These are phyloP conservation scores for Phylloscopus collybita DNA, from an alignment of 2,797 vertebrate species.

Conservation along the genomic window DNA sequence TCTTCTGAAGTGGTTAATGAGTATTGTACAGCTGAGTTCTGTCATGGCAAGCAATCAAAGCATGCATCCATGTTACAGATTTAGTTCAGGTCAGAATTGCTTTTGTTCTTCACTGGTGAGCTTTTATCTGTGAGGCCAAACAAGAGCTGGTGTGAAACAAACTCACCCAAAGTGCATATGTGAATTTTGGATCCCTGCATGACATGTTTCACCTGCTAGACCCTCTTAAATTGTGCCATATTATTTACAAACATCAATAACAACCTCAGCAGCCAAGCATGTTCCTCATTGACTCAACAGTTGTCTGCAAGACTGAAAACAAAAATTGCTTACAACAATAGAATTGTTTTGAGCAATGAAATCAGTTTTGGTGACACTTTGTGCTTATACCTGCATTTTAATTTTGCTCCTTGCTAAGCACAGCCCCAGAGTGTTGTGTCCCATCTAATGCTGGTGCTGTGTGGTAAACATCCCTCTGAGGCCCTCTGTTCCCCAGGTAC, in stretches of 20 bases:
- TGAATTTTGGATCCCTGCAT: not conserved
- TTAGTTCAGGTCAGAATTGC: not conserved
- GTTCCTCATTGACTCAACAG: not conserved
- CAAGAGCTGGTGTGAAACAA: not conserved
- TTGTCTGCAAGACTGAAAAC: not conserved
- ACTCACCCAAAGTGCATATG: not conserved
- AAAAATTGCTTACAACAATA: not conserved
- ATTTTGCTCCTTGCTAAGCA: not conserved
- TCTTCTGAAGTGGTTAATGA: not conserved
- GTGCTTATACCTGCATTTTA: not conserved
- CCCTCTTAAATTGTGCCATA: not conserved
- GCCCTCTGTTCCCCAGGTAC: not conserved
- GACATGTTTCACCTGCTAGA: not conserved
- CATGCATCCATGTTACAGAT: not conserved
- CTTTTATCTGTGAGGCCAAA: not conserved
- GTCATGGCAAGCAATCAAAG: not conserved
- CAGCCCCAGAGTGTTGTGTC: not conserved
- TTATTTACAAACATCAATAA: not conserved
- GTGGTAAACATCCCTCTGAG: not conserved
- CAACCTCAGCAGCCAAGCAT: accelerated
- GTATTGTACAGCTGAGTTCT: not conserved
- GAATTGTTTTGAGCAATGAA: not conserved
- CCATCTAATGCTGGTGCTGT: not conserved
- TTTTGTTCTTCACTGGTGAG: not conserved
- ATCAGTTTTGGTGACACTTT: not conserved